These are phyloP conservation scores for Hermatobates lingyangjiaoensis DNA, from an alignment of 1,140 invertebrate species.

Conservation along the genomic window DNA sequence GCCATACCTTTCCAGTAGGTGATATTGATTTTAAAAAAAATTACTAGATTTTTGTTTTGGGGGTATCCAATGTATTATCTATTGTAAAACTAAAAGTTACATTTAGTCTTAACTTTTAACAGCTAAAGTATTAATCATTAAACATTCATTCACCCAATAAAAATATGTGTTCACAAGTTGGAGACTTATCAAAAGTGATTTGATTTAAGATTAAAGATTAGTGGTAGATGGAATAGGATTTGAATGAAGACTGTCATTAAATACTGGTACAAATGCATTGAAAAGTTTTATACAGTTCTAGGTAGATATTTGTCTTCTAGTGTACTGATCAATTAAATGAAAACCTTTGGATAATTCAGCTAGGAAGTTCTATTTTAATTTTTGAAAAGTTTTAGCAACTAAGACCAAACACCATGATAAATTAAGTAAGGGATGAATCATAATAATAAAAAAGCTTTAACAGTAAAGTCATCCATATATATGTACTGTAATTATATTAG, in stretches of 20 bases:
- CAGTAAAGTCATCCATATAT: constrained; percentile 10
- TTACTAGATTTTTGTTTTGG: neutral
- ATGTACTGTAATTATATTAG: constrained; percentile 11
- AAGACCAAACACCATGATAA: constrained; percentile 11
- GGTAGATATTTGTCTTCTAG: constrained; percentile 3
- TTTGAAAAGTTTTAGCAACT: constrained; percentile 3
- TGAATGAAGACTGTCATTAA: constrained; percentile 13
- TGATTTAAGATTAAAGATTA: neutral
- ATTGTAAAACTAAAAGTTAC: neutral
- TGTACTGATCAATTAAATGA: neutral
- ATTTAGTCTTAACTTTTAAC: neutral
- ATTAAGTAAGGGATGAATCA: neutral
- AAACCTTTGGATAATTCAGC: neutral
- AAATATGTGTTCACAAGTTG: constrained; percentile 12
- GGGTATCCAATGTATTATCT: neutral
- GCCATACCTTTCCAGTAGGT: too few species aligned
- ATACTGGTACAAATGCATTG: constrained; percentile 12
- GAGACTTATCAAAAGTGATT: constrained; percentile 4
- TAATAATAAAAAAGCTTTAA: constrained; percentile 1
- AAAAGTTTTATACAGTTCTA: constrained; percentile 12
- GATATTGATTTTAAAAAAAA: neutral
- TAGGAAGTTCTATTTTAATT: constrained; percentile 1
- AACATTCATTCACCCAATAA: constrained; percentile 6
- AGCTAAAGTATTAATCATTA: neutral
- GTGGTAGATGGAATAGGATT: constrained; percentile 11